phyloP scores from a whole-genome alignment of 2,113 vertebrate species.

The Phoxinus phoxinus region DNA sequence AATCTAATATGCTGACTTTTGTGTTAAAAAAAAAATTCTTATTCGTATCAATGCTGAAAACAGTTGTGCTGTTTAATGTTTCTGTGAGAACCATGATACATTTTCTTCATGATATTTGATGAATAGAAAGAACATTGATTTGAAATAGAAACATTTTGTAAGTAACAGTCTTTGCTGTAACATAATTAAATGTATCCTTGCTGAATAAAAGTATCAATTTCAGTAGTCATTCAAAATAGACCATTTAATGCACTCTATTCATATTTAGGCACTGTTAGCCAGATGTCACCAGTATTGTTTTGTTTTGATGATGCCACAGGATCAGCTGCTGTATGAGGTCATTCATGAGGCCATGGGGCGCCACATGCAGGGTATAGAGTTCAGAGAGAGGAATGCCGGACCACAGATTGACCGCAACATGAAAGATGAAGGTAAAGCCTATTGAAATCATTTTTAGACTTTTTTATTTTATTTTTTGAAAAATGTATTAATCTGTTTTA shows the following conservation, averaged over 20 bases:
- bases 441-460: neutral
- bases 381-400: constrained; percentile 91
- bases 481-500: neutral
- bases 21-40: no score
- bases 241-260: neutral
- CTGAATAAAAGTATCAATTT: neutral
- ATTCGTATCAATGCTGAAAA: no score
- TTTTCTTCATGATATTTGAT: no score
- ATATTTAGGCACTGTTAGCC: neutral
- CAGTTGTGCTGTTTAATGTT: no score
- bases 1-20: no score
- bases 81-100: no score
- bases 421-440: constrained; percentile 88
- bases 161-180: no score
- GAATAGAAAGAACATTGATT: no score
- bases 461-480: neutral
- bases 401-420: constrained; percentile 91
- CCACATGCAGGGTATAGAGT: constrained; percentile 89
- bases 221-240: neutral
- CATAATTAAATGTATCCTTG: neutral
- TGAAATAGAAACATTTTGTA: no score
- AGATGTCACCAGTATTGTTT: neutral
- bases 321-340: constrained; percentile 90
- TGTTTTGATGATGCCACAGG: constrained; percentile 70
- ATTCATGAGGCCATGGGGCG: constrained; percentile 92